These are phyloP conservation scores for Echinarachnius parma DNA, from an alignment of 53 echinoderm and acorn worm species.

Conservation along the genomic window DNA sequence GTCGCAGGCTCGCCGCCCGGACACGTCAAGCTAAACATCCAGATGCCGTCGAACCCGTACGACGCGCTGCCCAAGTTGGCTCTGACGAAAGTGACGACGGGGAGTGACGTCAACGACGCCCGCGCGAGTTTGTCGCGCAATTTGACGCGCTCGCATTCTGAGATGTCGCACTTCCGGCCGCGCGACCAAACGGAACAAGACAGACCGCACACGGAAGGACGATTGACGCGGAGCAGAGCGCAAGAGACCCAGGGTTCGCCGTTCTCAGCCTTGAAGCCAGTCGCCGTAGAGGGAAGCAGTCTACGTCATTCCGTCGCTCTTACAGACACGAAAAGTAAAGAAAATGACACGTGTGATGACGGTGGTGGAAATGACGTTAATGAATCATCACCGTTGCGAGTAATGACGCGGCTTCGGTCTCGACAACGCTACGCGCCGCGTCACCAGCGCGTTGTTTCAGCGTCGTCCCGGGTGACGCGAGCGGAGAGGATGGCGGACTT, in stretches of 20 bases:
- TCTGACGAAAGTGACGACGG: not conserved
- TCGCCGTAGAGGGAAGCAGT: too few species aligned
- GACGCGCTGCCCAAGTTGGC: constrained; percentile 18
- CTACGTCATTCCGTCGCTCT: too few species aligned
- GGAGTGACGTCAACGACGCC: not conserved
- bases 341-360: too few species aligned
- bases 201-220: constrained; percentile 28
- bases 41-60: constrained; percentile 25
- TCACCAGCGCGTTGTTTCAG: too few species aligned
- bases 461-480: not conserved
- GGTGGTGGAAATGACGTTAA: too few species aligned
- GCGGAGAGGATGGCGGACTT: constrained; percentile 18
- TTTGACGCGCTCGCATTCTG: constrained; percentile 16
- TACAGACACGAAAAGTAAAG: too few species aligned
- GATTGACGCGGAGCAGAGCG: constrained; percentile 25
- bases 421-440: too few species aligned
- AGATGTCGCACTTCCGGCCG: constrained; percentile 24
- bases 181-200: constrained; percentile 8
- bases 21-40: constrained; percentile 9
- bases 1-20: not conserved
- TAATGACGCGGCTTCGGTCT: too few species aligned
- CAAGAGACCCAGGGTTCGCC: too few species aligned
- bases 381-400: too few species aligned
- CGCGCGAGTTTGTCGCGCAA: not conserved
- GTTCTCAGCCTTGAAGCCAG: too few species aligned